Percentiles rank a stretch among this genome's conserved stretches.
Evolutionary conservation across 1,140 invertebrate genomes (phyloP).

Genomic region (Trachymyrmex septentrionalis): DNA sequence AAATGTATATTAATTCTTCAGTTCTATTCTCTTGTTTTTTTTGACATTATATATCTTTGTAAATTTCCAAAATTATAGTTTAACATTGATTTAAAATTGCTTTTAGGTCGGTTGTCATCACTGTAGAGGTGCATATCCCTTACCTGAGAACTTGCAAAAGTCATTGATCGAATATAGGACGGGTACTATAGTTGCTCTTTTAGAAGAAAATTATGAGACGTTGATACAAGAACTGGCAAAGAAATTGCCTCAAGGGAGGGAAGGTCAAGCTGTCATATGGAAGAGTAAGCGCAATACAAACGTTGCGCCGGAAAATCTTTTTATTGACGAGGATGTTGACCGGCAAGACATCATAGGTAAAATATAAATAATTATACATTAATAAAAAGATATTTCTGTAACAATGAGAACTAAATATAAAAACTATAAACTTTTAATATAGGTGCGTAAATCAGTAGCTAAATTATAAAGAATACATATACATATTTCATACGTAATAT

Average conservation of each 20-base stretch:
- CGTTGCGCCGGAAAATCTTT: slow-evolving; percentile 79
- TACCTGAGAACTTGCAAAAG: slow-evolving; percentile 80
- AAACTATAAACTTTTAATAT: not conserved
- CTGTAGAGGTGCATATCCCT: slow-evolving; percentile 81
- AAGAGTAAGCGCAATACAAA: slow-evolving; percentile 72
- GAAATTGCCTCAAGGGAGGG: slow-evolving; percentile 79
- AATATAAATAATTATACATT: slow-evolving; percentile 19
- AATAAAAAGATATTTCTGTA: not conserved
- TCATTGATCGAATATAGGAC: slow-evolving; percentile 79
- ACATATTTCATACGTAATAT: not conserved
- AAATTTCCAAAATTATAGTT: not conserved
- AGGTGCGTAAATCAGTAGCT: not conserved
- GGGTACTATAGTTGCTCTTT: slow-evolving; percentile 78
- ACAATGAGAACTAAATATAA: not conserved
- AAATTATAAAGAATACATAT: not conserved
- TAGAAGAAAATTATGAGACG: slow-evolving; percentile 79
- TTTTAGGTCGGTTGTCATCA: slow-evolving; percentile 85
- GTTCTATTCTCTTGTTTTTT: not conserved
- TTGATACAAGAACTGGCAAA: slow-evolving; percentile 78
- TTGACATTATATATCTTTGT: not conserved
- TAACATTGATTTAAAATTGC: slow-evolving; percentile 12
- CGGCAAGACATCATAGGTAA: slow-evolving; percentile 84
- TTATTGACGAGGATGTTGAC: slow-evolving; percentile 77
- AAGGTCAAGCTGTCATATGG: slow-evolving; percentile 82
- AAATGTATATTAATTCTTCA: not conserved